Evolutionary conservation across 1,140 invertebrate species (phyloP).

Genomic region (Leptestheria dahalacensis): DNA sequence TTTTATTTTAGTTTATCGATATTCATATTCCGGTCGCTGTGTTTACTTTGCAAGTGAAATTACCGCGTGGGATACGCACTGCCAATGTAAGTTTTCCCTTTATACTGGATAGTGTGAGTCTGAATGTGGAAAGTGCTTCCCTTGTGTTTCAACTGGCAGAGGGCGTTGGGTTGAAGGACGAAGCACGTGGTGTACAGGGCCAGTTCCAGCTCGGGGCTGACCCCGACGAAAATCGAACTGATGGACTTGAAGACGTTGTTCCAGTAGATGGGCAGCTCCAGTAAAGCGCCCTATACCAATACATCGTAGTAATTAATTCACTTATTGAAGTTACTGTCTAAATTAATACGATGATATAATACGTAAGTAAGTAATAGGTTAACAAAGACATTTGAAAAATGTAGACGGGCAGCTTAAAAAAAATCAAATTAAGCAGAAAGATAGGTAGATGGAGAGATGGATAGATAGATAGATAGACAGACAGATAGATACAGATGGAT

Average conservation of each 20-base stretch:
- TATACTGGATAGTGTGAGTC: conserved; percentile 44
- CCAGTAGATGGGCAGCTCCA: conserved; percentile 56
- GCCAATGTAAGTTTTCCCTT: conserved; percentile 57
- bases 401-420: too few relatives aligned
- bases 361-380: too few relatives aligned
- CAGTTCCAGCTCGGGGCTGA: conserved; percentile 83
- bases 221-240: conserved; percentile 69
- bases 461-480: too few relatives aligned
- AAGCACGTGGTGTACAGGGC: conserved; percentile 78
- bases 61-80: conserved; percentile 63
- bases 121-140: conserved; percentile 32
- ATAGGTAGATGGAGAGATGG: too few relatives aligned
- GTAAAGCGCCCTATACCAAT: not conserved
- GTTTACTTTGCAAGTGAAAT: too few relatives aligned
- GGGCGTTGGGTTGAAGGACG: conserved; percentile 45
- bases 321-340: too few relatives aligned
- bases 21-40: too few relatives aligned
- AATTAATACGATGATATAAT: too few relatives aligned
- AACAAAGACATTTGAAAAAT: too few relatives aligned
- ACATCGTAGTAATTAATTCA: not conserved
- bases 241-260: conserved; percentile 56
- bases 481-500: too few relatives aligned
- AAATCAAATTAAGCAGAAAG: too few relatives aligned
- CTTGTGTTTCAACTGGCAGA: conserved; percentile 44
- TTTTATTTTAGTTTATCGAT: too few relatives aligned